These are phyloP conservation scores for Drosophila limbata DNA, from an alignment of 2,888 invertebrate species.

Conservation along the genomic window DNA sequence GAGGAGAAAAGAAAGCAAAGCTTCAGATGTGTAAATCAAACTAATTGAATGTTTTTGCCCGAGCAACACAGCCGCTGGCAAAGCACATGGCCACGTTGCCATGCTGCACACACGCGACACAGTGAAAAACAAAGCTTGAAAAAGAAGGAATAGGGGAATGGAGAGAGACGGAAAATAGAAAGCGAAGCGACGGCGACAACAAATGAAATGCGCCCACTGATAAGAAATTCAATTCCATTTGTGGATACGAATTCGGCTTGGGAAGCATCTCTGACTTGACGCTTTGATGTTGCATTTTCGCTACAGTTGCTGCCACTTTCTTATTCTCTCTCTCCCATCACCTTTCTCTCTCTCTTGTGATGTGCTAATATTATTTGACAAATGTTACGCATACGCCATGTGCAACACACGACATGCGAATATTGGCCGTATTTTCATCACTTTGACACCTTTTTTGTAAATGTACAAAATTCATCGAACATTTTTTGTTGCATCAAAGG, in stretches of 20 bases:
- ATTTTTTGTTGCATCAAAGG: not conserved
- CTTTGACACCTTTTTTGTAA: conserved; percentile 5
- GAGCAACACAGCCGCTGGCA: conserved; percentile 62
- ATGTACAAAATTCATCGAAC: not conserved
- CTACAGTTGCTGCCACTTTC: conserved; percentile 16
- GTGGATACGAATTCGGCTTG: conserved; percentile 14
- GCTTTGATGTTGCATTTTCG: conserved; percentile 38
- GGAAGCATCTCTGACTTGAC: conserved; percentile 27
- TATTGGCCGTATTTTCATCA: conserved; percentile 1
- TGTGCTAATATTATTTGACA: conserved; percentile 29
- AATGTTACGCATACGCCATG: conserved; percentile 37
- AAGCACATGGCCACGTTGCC: conserved; percentile 44
- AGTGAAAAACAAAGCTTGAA: conserved; percentile 22
- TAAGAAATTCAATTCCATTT: conserved; percentile 75
- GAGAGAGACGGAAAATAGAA: not conserved
- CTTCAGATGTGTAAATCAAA: conserved; percentile 76
- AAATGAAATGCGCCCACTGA: conserved; percentile 47
- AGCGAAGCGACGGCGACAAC: conserved; percentile 1
- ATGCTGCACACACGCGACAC: conserved; percentile 32
- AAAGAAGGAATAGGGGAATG: not conserved
- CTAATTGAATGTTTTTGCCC: conserved; percentile 79
- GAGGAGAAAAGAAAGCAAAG: conserved; percentile 21
- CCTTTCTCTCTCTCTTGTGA: conserved; percentile 7
- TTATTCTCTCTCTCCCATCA: not conserved
- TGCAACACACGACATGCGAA: not conserved